Evolutionary conservation across 2,797 vertebrate species (phyloP).

Genomic region (Menidia menidia): DNA sequence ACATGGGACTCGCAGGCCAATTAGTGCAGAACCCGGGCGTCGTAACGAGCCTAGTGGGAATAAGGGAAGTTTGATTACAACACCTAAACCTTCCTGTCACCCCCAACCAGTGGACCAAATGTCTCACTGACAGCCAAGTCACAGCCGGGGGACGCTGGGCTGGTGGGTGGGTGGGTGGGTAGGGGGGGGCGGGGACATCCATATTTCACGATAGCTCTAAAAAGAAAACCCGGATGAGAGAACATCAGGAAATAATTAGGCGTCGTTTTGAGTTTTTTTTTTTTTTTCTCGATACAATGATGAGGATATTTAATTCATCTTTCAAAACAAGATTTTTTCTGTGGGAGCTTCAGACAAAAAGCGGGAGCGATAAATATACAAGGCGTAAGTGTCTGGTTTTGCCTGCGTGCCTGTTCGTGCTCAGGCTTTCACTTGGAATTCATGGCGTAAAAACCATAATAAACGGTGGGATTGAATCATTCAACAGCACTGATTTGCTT

Average conservation of each 20-base stretch:
- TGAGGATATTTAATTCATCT: conserved; percentile 39
- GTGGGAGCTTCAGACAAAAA: conserved; percentile 45
- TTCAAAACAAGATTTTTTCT: conserved; percentile 61
- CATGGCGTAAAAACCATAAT: conserved; percentile 78
- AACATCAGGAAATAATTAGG: conserved; percentile 19
- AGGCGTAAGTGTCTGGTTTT: conserved; percentile 65
- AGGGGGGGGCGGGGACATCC: too few species aligned
- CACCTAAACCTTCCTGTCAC: conserved; percentile 81
- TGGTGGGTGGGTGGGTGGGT: too few species aligned
- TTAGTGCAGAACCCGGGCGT: conserved; percentile 75
- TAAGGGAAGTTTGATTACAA: conserved; percentile 78
- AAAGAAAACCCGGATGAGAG: conserved; percentile 38
- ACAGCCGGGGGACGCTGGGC: conserved; percentile 51
- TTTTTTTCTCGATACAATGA: conserved; percentile 33
- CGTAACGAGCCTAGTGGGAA: conserved; percentile 76
- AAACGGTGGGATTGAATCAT: conserved; percentile 78
- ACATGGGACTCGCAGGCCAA: conserved; percentile 71
- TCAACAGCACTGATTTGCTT: conserved; percentile 77
- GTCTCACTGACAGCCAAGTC: conserved; percentile 77
- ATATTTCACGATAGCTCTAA: conserved; percentile 48
- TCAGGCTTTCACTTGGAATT: conserved; percentile 67
- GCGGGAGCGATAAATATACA: conserved; percentile 64
- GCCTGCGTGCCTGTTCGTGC: conserved; percentile 67
- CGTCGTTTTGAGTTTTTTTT: conserved; percentile 41
- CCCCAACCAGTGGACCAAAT: conserved; percentile 68